Percentiles rank a stretch among this genome's conserved stretches.
These are phyloP conservation scores for Sminthurides aquaticus DNA, from an alignment of 2,888 invertebrate species.

Conservation along the genomic window DNA sequence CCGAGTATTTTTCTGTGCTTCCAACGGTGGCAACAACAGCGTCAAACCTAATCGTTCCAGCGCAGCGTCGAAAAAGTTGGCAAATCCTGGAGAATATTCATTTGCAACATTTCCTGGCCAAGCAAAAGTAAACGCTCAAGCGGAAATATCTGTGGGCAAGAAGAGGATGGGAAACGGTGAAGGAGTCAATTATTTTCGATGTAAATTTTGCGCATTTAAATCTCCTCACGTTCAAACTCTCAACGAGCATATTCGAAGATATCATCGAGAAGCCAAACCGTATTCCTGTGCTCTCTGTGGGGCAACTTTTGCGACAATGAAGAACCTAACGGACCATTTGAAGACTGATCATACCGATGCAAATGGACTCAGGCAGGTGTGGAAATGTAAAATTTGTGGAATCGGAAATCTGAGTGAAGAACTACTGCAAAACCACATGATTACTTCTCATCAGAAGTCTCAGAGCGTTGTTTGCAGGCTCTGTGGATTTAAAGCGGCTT, in stretches of 20 bases:
- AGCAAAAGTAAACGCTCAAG: no score
- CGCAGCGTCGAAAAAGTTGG: neutral
- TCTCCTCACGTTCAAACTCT: neutral
- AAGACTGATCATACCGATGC: neutral
- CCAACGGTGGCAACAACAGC: neutral
- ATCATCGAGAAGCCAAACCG: neutral
- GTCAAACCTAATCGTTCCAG: neutral
- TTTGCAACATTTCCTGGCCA: neutral
- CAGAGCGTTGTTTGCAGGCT: neutral
- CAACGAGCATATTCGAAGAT: neutral
- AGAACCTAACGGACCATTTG: neutral
- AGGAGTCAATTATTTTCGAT: neutral
- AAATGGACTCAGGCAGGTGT: neutral
- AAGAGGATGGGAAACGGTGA: neutral
- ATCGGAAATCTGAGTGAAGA: neutral
- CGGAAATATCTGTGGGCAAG: neutral
- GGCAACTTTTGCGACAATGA: neutral
- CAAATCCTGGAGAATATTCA: neutral
- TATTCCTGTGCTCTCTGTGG: neutral
- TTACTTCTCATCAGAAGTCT: neutral
- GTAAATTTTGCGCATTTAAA: neutral
- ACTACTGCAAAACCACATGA: neutral
- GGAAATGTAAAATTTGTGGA: neutral
- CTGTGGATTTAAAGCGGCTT: neutral
- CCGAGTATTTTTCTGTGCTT: neutral